phyloP scores from a whole-genome alignment of 1,140 invertebrate genomes.

The Nasonia longicornis region DNA sequence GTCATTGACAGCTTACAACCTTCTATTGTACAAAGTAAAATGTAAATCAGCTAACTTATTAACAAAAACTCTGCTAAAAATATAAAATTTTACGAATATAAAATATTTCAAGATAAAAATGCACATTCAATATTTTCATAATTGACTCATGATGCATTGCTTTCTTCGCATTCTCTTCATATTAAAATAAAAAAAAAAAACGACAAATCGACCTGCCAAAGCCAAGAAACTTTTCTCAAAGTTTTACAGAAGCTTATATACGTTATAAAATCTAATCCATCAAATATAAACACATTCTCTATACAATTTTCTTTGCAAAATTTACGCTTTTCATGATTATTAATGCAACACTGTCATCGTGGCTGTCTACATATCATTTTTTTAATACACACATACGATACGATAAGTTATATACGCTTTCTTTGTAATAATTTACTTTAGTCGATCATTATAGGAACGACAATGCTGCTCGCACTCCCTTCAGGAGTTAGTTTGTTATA shows the following conservation, averaged over 20 bases:
- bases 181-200: no score
- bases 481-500: constrained; percentile 3
- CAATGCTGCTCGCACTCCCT: constrained; percentile 25
- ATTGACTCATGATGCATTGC: not conserved
- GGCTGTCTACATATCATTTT: constrained; percentile 16
- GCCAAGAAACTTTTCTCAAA: not conserved
- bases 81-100: no score
- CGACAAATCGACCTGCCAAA: not conserved
- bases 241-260: not conserved
- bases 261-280: constrained; percentile 35
- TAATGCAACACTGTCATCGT: constrained; percentile 22
- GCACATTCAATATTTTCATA: not conserved
- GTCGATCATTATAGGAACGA: constrained; percentile 36
- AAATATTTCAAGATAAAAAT: not conserved
- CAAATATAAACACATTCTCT: constrained; percentile 38
- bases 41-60: not conserved
- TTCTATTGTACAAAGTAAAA: not conserved
- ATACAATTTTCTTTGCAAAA: constrained; percentile 27
- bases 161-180: not conserved
- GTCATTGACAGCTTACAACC: not conserved
- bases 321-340: constrained; percentile 17
- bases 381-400: constrained; percentile 27
- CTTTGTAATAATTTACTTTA: constrained; percentile 10
- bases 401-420: constrained; percentile 30
- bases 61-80: not conserved